These are phyloP conservation scores for Zaprionus capensis DNA, from an alignment of 1,140 invertebrate genomes.

Conservation along the genomic window DNA sequence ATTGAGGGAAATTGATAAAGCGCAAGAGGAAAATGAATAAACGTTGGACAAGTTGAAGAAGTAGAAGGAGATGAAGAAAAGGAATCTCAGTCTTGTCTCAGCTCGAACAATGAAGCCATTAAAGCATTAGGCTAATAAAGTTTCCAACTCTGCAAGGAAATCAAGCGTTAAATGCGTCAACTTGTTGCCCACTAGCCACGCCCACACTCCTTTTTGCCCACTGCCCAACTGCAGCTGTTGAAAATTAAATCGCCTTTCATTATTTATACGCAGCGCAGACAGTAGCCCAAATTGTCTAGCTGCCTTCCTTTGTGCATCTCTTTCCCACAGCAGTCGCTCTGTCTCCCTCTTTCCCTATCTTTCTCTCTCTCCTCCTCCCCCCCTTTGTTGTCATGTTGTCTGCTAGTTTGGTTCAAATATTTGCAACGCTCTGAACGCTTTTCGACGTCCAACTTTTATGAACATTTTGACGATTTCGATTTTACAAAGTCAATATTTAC, in stretches of 20 bases:
- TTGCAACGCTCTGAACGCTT: conserved; percentile 65
- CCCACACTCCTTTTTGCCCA: not conserved
- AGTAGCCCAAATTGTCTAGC: not conserved
- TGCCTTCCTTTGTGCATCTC: conserved; percentile 20
- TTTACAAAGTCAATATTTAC: conserved; percentile 80
- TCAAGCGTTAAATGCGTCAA: conserved; percentile 64
- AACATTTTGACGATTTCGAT: conserved; percentile 80
- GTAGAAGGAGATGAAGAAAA: not conserved
- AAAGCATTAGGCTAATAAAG: conserved; percentile 19
- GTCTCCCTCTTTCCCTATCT: not conserved
- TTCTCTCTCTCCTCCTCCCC: not conserved
- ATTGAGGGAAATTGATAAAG: conserved; percentile 37
- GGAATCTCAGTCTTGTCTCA: not conserved
- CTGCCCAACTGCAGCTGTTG: conserved; percentile 56
- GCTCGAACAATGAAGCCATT: not conserved
- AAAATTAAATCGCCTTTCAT: conserved; percentile 79
- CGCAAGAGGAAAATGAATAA: conserved; percentile 1
- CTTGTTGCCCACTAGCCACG: conserved; percentile 39
- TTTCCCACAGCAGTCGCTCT: not conserved
- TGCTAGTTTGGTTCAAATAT: conserved; percentile 70
- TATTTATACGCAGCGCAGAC: conserved; percentile 59
- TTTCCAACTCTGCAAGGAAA: conserved; percentile 27
- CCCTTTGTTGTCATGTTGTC: conserved; percentile 49
- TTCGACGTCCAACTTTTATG: conserved; percentile 71
- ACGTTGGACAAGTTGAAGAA: conserved; percentile 1